A percentile compares a stretch with the other conserved stretches of the same genome.
These are phyloP conservation scores for Oryzias javanicus DNA, from an alignment of 2,113 vertebrate genomes.

Conservation along the genomic window DNA sequence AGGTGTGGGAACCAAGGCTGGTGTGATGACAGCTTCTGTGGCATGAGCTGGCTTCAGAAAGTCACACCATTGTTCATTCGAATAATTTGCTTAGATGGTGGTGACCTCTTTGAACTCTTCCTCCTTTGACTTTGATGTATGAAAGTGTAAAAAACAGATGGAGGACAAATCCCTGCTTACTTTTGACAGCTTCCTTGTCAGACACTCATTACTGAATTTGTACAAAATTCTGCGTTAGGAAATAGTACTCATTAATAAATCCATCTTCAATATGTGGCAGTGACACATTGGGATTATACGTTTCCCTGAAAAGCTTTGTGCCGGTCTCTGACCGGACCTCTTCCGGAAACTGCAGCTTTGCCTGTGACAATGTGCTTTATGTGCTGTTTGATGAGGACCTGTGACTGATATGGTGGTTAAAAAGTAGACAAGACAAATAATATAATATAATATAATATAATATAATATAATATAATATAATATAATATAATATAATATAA, in stretches of 20 bases:
- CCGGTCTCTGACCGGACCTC: neutral
- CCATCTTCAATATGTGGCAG: neutral
- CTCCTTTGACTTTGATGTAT: slow-evolving; percentile 60
- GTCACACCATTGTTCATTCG: slow-evolving; percentile 75
- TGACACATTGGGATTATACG: neutral
- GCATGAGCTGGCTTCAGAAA: slow-evolving; percentile 41
- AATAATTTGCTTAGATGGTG: slow-evolving; percentile 55
- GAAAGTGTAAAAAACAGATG: slow-evolving; percentile 53
- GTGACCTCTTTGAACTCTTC: slow-evolving; percentile 56
- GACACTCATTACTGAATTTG: slow-evolving; percentile 22
- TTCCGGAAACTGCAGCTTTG: neutral
- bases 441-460: too few relatives aligned
- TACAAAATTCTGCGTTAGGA: neutral
- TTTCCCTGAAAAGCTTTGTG: neutral
- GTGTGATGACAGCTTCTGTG: slow-evolving; percentile 57
- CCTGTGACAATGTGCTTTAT: neutral
- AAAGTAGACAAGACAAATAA: neutral
- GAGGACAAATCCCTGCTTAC: slow-evolving; percentile 14
- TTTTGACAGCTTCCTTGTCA: slow-evolving; percentile 47
- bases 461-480: too few relatives aligned
- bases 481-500: too few relatives aligned
- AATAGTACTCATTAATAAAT: neutral
- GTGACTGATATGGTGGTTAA: neutral
- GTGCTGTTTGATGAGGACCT: neutral
- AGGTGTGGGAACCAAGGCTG: slow-evolving; percentile 76